Evolutionary conservation across 2,113 vertebrate species (phyloP), one percentile per base, ranked within the genome.

Genomic region (Raja brachyura): DNA sequence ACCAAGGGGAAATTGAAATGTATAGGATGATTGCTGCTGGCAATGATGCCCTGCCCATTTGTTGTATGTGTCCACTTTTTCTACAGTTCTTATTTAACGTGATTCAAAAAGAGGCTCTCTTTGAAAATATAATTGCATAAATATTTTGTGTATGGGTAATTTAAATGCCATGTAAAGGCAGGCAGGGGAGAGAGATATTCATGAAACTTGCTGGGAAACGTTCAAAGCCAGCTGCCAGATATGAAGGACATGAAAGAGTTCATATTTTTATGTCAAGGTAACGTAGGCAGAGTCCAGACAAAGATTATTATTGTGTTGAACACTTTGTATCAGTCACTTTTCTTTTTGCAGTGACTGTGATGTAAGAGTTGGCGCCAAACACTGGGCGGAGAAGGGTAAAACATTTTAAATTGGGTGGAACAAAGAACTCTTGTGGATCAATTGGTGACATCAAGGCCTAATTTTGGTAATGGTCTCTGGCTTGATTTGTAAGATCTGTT

Each of bases 401-500:
- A 88, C 11, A n/a, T 88, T 63, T 88, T 88, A 66, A 88, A n/a
- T 31, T 63, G 83, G 83, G 83, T 63, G 83, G 83, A 88, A 88
- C 83, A 88, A 88, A 88, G 83, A 61, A 66, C 59, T 88, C 28
- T 63, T 88, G 83, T 88, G 83, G 59, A 63, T 88, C 59, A 31
- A 3, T 88, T 88, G 83, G n/a, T 88, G 83, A 88, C 83, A 88
- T 88, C 83, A 88, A 88, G 59, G n/a, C 28, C 61, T 88, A 63
- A 88, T 31, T 88, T 88, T 63, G 59, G 56, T 63, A 61, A 88
- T 88, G 83, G 61, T 88, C 83, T 88, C 59, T 31, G 63, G 59
- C 28, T 11, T 88, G 78, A 54, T 48, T 81, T 81, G 59, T 88
- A 63, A 88, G 59, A n/a, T 28, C 59, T 31, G 83, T 88, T 88